Evolutionary conservation across 2,797 vertebrate species (phyloP), one percentile per base, ranked within the genome.

Genomic region (Tokudaia muenninki): DNA sequence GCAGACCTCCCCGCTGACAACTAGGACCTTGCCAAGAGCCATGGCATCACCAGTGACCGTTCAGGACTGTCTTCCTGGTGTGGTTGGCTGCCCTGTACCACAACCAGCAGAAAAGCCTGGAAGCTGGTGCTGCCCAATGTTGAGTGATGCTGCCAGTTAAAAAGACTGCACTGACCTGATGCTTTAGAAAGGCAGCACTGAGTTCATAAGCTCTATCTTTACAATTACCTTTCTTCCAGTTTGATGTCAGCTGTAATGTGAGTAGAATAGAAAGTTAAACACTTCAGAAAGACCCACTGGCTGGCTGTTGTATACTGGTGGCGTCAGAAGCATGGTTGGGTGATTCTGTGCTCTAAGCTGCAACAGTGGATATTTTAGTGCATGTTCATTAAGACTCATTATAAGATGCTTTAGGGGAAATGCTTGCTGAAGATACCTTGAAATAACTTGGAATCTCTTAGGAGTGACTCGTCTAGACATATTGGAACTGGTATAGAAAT

Each of bases 401-500:
- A 57, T 29, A 67, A 87, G 78, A 80, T 89, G 94, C 82, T 87
- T 84, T 82, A 65, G 24, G 17, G 57, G 16, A 31, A 34, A n/a
- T 67, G 63, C 44, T 87, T 70, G 83, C 83, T 86, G 79, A 41
- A 92, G 96, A 94, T 70, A 87, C 93, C 70, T 87, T 94, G 94
- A 95, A 97, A 97, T 95, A 96, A 89, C 92, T 97, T 81, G 37
- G 72, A 78, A 94, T 52, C 90, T 91, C 91, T 92, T 72, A 81
- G 26, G 93, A 97, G 91, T 93, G 55, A 74, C 82, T 86, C 0
- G 87, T 96, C 96, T 96, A 92, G 93, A 97, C 95, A 87, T 95
- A 81, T 52, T 96, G 83, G 95, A 97, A 94, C 90, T 3, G 0
- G 21, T 3, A 31, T 95, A 88, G 93, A 94, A 93, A 92, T 67